Conservation (phyloP, 2,888 invertebrate genomes). For the Acronicta aceris region DNA sequence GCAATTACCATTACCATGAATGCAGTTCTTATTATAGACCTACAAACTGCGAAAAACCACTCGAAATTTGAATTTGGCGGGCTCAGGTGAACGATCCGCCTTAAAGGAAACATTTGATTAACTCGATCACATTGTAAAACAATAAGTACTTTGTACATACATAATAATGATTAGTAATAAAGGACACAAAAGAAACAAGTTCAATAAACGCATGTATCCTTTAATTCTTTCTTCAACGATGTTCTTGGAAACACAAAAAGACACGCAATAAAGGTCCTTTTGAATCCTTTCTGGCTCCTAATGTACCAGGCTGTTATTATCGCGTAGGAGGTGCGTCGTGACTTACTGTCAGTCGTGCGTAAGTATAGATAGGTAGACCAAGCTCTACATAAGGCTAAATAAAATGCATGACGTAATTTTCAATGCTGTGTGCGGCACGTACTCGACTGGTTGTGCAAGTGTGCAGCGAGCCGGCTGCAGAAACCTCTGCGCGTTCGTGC, state of each 20-base stretch:
- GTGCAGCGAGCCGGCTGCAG: slow-evolving; percentile 73
- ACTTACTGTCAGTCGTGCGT: slow-evolving; percentile 72
- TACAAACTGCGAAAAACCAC: too few relatives aligned
- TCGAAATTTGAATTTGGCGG: too few relatives aligned
- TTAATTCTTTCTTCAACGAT: slow-evolving; percentile 16
- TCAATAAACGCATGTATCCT: slow-evolving; percentile 32
- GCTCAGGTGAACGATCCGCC: too few relatives aligned
- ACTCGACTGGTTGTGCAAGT: slow-evolving; percentile 82
- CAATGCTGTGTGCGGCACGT: slow-evolving; percentile 80
- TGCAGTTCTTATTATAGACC: too few relatives aligned
- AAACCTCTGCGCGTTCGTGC: slow-evolving; percentile 73
- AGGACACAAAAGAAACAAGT: slow-evolving; percentile 17
- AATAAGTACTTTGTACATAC: not conserved
- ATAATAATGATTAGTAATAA: slow-evolving; percentile 6
- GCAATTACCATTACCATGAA: too few relatives aligned
- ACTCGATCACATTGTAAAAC: not conserved
- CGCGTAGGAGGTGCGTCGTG: slow-evolving; percentile 70
- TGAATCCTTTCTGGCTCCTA: slow-evolving; percentile 76
- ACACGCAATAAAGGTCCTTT: slow-evolving; percentile 49
- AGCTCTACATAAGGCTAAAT: slow-evolving; percentile 84
- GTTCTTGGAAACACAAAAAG: slow-evolving; percentile 28
- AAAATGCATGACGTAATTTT: slow-evolving; percentile 84
- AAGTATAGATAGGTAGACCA: slow-evolving; percentile 68
- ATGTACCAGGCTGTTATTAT: slow-evolving; percentile 80
- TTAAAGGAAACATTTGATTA: too few relatives aligned